Evolutionary conservation across 2,113 vertebrate species (phyloP).

Genomic region (Phyllostomus hastatus): DNA sequence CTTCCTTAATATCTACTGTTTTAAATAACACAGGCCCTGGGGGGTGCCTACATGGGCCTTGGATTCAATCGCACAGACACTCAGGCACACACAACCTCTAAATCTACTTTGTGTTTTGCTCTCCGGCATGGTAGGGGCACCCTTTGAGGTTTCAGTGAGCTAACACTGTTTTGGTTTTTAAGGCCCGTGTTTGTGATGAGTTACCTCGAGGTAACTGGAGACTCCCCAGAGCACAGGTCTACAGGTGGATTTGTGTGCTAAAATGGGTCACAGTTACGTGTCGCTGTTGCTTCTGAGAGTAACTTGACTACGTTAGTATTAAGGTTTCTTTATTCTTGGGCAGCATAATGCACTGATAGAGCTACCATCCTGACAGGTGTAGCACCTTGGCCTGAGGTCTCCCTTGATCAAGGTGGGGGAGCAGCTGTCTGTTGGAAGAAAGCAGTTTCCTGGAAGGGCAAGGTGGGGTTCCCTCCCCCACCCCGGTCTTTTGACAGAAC

Average conservation of each 20-base stretch:
- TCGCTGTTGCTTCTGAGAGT: conserved; percentile 12
- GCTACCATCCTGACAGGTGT: background rate
- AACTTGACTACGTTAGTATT: background rate
- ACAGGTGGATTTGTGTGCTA: conserved; percentile 42
- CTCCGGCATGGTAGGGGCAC: background rate
- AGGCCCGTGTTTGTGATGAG: background rate
- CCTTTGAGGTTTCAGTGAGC: background rate
- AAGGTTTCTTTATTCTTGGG: conserved; percentile 11
- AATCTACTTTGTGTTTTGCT: background rate
- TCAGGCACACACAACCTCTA: background rate
- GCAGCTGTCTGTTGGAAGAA: background rate
- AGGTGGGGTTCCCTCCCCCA: background rate
- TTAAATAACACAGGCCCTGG: background rate
- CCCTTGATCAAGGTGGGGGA: background rate
- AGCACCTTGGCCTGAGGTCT: background rate
- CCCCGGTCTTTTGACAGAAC: conserved; percentile 22
- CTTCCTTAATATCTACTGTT: background rate
- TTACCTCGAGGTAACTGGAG: conserved; percentile 58
- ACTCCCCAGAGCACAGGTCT: conserved; percentile 40
- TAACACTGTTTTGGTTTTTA: conserved; percentile 32
- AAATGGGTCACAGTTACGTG: conserved; percentile 23
- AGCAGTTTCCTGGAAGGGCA: background rate
- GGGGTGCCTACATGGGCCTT: background rate
- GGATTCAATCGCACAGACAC: background rate
- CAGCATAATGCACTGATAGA: background rate